These are phyloP conservation scores for Ashinkailepas kermadecensis DNA, from an alignment of 2,888 invertebrate species.

Conservation along the genomic window DNA sequence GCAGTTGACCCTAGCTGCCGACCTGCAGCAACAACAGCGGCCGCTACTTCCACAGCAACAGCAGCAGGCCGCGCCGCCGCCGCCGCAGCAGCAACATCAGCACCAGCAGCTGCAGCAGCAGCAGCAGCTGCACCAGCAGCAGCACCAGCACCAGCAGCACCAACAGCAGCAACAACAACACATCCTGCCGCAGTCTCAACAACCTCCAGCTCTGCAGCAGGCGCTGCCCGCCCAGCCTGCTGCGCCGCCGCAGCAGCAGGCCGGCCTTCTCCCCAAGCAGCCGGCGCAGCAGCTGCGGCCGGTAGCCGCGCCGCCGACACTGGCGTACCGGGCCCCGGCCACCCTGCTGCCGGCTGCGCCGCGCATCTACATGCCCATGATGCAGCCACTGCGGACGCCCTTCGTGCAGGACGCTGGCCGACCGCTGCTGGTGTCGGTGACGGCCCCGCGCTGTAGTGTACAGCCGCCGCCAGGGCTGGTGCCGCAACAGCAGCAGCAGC, in stretches of 20 bases:
- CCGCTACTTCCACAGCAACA: too few species aligned
- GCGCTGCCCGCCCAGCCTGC: neutral
- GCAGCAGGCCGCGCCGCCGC: too few species aligned
- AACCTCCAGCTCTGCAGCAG: neutral
- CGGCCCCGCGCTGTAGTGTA: constrained; percentile 3
- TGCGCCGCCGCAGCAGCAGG: neutral
- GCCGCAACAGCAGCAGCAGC: neutral
- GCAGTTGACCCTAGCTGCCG: too few species aligned
- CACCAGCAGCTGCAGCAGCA: too few species aligned
- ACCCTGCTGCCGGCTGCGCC: neutral
- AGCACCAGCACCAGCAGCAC: too few species aligned
- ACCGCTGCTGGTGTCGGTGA: constrained; percentile 18
- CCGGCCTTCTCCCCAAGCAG: neutral
- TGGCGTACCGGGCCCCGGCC: neutral
- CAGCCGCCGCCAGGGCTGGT: constrained; percentile 13
- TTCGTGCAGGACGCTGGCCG: neutral
- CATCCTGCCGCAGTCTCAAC: neutral
- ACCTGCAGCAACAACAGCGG: too few species aligned
- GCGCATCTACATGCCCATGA: neutral
- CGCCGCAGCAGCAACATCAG: too few species aligned
- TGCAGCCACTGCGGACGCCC: constrained; percentile 1
- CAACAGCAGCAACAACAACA: neutral
- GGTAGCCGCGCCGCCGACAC: neutral
- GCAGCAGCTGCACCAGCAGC: too few species aligned
- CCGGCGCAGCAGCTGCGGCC: neutral